Percentiles rank a stretch among this genome's conserved stretches.
These are phyloP conservation scores for Ligdia adustata DNA, from an alignment of 2,888 invertebrate species.

Conservation along the genomic window DNA sequence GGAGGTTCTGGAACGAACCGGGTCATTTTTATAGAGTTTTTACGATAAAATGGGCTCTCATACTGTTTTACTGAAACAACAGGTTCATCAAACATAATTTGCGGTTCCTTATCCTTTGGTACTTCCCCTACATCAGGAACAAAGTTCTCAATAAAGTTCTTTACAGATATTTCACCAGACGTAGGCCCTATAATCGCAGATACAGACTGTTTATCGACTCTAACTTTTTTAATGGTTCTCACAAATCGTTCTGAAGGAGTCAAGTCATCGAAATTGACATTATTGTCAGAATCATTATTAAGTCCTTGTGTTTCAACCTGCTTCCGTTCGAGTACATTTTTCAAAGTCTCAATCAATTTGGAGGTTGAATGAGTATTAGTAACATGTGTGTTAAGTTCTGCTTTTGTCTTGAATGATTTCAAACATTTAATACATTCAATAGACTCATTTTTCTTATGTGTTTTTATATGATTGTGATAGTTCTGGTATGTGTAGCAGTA, in stretches of 20 bases:
- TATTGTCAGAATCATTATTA: slow-evolving; percentile 6
- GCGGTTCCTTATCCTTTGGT: slow-evolving; percentile 30
- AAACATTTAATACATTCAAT: slow-evolving; percentile 68
- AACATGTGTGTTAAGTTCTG: slow-evolving; percentile 54
- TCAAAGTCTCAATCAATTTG: slow-evolving; percentile 65
- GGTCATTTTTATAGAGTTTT: slow-evolving; percentile 54
- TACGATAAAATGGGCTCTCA: slow-evolving; percentile 9
- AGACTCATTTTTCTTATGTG: slow-evolving; percentile 51
- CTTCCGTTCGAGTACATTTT: slow-evolving; percentile 50
- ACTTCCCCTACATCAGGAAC: slow-evolving; percentile 54
- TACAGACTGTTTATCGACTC: slow-evolving; percentile 7
- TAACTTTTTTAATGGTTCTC: slow-evolving; percentile 56
- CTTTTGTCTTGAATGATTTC: slow-evolving; percentile 49
- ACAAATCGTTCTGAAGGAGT: slow-evolving; percentile 44
- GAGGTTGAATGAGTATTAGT: slow-evolving; percentile 55
- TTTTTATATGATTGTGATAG: slow-evolving; percentile 64
- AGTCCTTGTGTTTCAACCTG: slow-evolving; percentile 55
- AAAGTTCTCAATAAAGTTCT: slow-evolving; percentile 70
- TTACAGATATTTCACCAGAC: slow-evolving; percentile 52
- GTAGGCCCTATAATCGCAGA: slow-evolving; percentile 49
- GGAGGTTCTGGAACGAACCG: slow-evolving; percentile 44
- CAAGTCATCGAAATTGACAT: slow-evolving; percentile 18
- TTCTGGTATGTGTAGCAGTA: slow-evolving; percentile 72
- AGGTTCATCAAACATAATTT: slow-evolving; percentile 1
- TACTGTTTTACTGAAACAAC: slow-evolving; percentile 45